Percentiles rank a stretch among this genome's conserved stretches.
phyloP scores from a whole-genome alignment of 2,797 vertebrate genomes.

The Fratercula arctica region DNA sequence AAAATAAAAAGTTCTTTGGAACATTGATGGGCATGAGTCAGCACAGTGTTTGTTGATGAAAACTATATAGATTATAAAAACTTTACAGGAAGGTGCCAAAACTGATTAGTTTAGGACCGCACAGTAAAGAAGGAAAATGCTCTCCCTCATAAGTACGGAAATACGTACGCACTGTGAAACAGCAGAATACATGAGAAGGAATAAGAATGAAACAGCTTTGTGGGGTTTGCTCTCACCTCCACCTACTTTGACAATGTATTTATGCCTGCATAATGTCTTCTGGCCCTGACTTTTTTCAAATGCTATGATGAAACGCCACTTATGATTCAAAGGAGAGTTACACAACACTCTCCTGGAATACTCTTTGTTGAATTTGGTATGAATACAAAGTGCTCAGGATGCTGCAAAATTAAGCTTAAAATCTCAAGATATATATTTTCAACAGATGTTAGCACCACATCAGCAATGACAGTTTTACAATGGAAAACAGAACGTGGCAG shows the following conservation, averaged over 20 bases:
- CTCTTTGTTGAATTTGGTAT: not conserved
- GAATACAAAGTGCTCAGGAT: not conserved
- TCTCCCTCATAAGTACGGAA: not conserved
- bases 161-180: not conserved
- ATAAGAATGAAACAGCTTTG: not conserved
- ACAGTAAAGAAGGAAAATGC: not conserved
- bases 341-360: not conserved
- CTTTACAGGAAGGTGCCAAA: not conserved
- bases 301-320: not conserved
- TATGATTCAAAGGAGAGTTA: not conserved
- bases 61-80: not conserved
- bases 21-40: not conserved
- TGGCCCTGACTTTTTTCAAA: not conserved
- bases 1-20: not conserved
- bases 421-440: not conserved
- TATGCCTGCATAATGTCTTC: not conserved
- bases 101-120: not conserved
- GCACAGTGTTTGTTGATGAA: not conserved
- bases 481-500: not conserved
- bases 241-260: not conserved
- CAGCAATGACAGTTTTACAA: not conserved
- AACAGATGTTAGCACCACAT: not conserved
- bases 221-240: not conserved
- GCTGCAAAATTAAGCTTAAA: not conserved
- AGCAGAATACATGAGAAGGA: not conserved